A percentile compares a stretch with the other conserved stretches of the same genome.
Conservation (phyloP, 64 coral and sea anemone species). For the Catalaphyllia jardinei region DNA sequence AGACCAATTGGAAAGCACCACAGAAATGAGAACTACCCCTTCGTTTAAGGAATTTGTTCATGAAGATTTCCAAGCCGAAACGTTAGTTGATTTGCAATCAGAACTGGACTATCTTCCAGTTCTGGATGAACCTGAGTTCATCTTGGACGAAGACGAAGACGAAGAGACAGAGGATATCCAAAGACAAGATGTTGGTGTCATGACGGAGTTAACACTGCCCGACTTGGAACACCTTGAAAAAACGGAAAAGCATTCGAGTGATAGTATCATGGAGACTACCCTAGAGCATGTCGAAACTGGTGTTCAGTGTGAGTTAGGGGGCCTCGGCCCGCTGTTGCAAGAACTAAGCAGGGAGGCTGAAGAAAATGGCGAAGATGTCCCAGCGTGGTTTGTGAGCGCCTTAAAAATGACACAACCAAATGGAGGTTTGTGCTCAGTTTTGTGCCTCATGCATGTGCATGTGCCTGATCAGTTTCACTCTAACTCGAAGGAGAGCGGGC, state of each 20-base stretch:
- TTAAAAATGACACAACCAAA: conserved; percentile 13
- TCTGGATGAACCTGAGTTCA: conserved; percentile 28
- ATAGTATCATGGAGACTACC: neutral
- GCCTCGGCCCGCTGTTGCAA: conserved; percentile 25
- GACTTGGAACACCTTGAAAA: neutral
- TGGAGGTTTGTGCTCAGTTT: conserved; percentile 33
- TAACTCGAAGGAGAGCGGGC: neutral
- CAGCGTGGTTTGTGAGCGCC: conserved; percentile 50
- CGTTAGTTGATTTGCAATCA: conserved; percentile 1
- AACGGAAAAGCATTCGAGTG: neutral
- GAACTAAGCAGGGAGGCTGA: conserved; percentile 47
- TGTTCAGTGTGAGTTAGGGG: conserved; percentile 48
- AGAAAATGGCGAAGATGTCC: conserved; percentile 6
- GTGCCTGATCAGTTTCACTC: neutral
- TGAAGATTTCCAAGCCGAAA: neutral
- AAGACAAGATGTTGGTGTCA: neutral
- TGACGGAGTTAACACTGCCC: conserved; percentile 25
- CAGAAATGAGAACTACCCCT: neutral
- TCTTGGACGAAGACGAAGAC: conserved; percentile 31
- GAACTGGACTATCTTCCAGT: conserved; percentile 26
- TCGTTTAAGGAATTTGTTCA: neutral
- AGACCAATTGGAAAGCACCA: neutral
- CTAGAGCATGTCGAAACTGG: neutral
- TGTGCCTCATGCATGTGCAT: conserved; percentile 19
- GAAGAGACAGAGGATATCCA: neutral